These are phyloP conservation scores for Pristionchus arcanus DNA, from an alignment of 2,888 invertebrate genomes.

Conservation along the genomic window DNA sequence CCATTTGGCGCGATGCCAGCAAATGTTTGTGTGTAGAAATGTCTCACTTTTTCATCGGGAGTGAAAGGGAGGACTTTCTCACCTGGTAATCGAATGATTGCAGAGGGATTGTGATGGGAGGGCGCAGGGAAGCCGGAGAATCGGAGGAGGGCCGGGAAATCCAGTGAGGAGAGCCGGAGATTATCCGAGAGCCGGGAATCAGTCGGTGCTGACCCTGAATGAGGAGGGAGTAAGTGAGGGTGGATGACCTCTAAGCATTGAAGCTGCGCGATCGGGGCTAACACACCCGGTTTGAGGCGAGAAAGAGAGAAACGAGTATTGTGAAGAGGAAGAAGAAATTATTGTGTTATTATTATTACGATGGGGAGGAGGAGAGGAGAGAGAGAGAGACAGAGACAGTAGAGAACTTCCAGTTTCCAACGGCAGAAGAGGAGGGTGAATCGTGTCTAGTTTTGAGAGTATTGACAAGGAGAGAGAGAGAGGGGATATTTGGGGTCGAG, in stretches of 20 bases:
- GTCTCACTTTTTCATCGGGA: constrained; percentile 11
- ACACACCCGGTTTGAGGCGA: constrained; percentile 54
- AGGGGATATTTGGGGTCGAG: constrained; percentile 57
- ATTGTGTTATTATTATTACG: constrained; percentile 26
- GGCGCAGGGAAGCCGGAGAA: constrained; percentile 54
- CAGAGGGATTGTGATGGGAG: constrained; percentile 10
- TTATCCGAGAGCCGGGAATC: constrained; percentile 16
- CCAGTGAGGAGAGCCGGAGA: constrained; percentile 20
- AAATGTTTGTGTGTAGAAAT: background rate
- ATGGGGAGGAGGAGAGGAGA: background rate
- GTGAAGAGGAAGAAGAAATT: constrained; percentile 51
- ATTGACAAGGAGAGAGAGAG: constrained; percentile 49
- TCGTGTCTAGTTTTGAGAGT: background rate
- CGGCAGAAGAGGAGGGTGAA: background rate
- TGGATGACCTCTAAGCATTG: constrained; percentile 10
- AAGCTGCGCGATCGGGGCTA: background rate
- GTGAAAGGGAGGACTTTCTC: no score
- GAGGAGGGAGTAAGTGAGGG: no score
- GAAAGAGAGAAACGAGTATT: constrained; percentile 58
- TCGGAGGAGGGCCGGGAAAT: constrained; percentile 55
- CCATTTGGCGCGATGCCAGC: background rate
- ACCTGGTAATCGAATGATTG: constrained; percentile 6
- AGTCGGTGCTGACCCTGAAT: constrained; percentile 20
- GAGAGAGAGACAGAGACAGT: background rate
- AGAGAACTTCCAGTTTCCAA: constrained; percentile 56